Evolutionary conservation across 2,797 vertebrate species (phyloP).

Genomic region (Arctocebus calabarensis): DNA sequence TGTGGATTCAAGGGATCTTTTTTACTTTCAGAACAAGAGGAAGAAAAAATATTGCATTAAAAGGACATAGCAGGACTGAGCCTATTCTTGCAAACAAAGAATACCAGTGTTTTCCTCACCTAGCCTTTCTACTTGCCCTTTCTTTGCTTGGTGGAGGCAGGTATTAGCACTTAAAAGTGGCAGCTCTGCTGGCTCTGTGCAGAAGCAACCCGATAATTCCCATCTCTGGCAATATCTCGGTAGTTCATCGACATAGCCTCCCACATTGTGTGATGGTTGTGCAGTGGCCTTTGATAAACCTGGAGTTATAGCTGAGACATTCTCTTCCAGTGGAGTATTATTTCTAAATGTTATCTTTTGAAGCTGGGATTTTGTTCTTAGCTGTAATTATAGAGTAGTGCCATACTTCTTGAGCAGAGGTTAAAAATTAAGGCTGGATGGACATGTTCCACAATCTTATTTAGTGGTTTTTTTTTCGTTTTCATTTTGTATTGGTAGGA

Average conservation of each 20-base stretch:
- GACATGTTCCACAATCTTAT: not conserved
- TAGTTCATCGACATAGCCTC: slow-evolving; percentile 80
- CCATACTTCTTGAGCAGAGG: slow-evolving; percentile 55
- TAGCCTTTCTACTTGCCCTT: slow-evolving; percentile 51
- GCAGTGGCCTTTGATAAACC: slow-evolving; percentile 73
- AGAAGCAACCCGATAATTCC: slow-evolving; percentile 73
- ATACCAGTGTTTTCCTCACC: not conserved
- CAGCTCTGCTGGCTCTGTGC: slow-evolving; percentile 54
- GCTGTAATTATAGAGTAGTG: slow-evolving; percentile 74
- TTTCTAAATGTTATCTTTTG: slow-evolving; percentile 80
- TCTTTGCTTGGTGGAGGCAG: slow-evolving; percentile 65
- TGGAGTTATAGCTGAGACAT: slow-evolving; percentile 69
- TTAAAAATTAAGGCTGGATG: slow-evolving; percentile 73
- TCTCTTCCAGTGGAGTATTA: slow-evolving; percentile 60
- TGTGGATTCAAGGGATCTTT: slow-evolving; percentile 76
- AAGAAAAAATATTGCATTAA: slow-evolving; percentile 73
- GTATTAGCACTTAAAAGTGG: slow-evolving; percentile 81
- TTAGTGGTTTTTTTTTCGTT: not conserved
- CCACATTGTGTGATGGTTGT: slow-evolving; percentile 59
- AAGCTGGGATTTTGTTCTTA: slow-evolving; percentile 80
- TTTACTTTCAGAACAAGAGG: slow-evolving; percentile 80
- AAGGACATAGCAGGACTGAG: slow-evolving; percentile 68
- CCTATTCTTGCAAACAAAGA: slow-evolving; percentile 74
- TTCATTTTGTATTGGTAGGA: not conserved
- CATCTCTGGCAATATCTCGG: slow-evolving; percentile 82